phyloP scores from a whole-genome alignment of 1,140 invertebrate species.

The Coptotermes formosanus region DNA sequence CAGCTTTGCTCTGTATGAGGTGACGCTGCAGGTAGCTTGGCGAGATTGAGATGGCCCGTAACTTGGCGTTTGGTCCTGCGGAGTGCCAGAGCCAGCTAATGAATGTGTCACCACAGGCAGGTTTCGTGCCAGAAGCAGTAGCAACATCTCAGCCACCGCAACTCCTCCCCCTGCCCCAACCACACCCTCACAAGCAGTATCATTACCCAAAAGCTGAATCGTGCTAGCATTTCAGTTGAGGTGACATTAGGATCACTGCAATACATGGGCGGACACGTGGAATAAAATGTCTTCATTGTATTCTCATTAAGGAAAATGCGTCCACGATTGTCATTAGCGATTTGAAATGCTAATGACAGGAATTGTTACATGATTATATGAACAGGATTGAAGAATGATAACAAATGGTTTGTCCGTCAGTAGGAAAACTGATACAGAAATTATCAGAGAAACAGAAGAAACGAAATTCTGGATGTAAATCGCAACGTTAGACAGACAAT shows the following conservation, averaged over 20 bases:
- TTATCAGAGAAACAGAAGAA: too few species aligned
- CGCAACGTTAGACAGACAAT: too few species aligned
- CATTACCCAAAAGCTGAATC: not conserved
- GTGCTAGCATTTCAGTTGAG: not conserved
- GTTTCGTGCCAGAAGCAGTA: not conserved
- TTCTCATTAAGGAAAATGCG: too few species aligned
- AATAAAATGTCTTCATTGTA: too few species aligned
- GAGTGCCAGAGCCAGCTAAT: not conserved
- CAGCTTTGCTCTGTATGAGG: not conserved
- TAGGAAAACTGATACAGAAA: too few species aligned
- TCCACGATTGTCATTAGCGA: too few species aligned
- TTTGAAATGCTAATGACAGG: too few species aligned
- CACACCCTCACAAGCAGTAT: not conserved
- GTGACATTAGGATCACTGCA: not conserved
- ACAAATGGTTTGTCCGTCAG: too few species aligned
- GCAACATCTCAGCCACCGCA: not conserved
- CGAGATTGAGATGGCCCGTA: not conserved
- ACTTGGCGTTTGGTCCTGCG: not conserved
- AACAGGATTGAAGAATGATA: too few species aligned
- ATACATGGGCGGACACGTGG: too few species aligned
- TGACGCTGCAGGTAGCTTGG: not conserved
- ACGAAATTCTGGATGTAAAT: too few species aligned
- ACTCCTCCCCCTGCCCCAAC: not conserved
- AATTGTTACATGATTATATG: too few species aligned
- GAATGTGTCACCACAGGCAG: conserved; percentile 9